Conservation (phyloP, 2,113 vertebrate genomes). For the Scortum barcoo region DNA sequence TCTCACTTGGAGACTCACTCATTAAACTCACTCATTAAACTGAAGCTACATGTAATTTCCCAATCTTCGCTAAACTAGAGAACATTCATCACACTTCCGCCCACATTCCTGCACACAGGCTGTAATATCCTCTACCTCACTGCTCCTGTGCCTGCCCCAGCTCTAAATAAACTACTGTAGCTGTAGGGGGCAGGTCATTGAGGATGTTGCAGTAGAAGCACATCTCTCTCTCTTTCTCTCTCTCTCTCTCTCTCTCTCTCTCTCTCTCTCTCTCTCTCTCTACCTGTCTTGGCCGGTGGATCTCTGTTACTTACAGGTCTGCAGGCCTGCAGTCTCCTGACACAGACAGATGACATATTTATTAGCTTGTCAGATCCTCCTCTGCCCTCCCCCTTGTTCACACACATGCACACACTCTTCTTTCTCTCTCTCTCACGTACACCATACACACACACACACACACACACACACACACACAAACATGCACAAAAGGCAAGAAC, state of each 20-base stretch:
- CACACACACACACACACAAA: slow-evolving; percentile 5
- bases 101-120: slow-evolving; percentile 35
- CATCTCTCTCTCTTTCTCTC: slow-evolving; percentile 51
- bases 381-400: slow-evolving; percentile 45
- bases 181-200: slow-evolving; percentile 71
- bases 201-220: slow-evolving; percentile 78
- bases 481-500: slow-evolving; percentile 8
- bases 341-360: slow-evolving; percentile 97
- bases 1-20: neutral
- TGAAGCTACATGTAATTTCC: too few species aligned
- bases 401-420: too few species aligned
- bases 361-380: slow-evolving; percentile 94
- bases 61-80: neutral
- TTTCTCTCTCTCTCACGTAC: neutral
- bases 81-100: slow-evolving; percentile 1
- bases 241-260: slow-evolving; percentile 56
- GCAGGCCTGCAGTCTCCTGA: slow-evolving; percentile 86
- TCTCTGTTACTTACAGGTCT: slow-evolving; percentile 89
- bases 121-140: slow-evolving; percentile 31
- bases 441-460: slow-evolving; percentile 15
- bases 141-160: slow-evolving; percentile 33
- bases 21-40: neutral
- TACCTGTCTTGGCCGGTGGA: slow-evolving; percentile 82
- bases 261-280: slow-evolving; percentile 54
- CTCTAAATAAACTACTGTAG: slow-evolving; percentile 61